phyloP scores from a whole-genome alignment of 2,113 vertebrate genomes.

The Tachysurus vachellii region DNA sequence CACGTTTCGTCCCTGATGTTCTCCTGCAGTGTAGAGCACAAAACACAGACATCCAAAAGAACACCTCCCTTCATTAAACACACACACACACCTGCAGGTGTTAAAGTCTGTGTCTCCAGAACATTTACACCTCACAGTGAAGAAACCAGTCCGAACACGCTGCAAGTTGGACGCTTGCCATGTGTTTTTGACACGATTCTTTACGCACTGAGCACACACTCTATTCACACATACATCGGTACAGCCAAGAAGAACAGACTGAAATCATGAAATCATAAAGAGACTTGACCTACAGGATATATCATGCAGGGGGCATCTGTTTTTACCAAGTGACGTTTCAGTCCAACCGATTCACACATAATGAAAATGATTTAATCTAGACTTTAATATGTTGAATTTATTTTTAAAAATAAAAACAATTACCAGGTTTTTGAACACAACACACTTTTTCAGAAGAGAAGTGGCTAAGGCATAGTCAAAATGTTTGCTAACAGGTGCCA shows the following conservation, averaged over 20 bases:
- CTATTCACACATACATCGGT: background rate
- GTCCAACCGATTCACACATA: background rate
- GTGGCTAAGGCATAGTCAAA: background rate
- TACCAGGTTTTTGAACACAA: background rate
- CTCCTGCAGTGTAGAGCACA: background rate
- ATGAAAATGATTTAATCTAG: background rate
- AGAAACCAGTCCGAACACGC: slow-evolving; percentile 22
- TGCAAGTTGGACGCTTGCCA: background rate
- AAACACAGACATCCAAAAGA: slow-evolving; percentile 23
- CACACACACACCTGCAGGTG: background rate
- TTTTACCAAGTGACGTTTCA: background rate
- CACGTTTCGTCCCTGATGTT: background rate
- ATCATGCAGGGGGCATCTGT: background rate
- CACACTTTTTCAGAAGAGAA: background rate
- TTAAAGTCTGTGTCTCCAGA: background rate
- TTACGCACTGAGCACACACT: background rate
- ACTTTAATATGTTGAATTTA: background rate
- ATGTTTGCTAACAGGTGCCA: background rate
- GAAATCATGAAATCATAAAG: slow-evolving; percentile 15
- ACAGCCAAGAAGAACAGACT: background rate
- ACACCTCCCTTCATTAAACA: background rate
- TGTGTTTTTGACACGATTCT: slow-evolving; percentile 10
- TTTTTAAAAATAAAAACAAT: background rate
- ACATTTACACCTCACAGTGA: background rate
- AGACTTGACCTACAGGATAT: background rate